These are phyloP conservation scores for Xiphophorus couchianus DNA, from an alignment of 2,113 vertebrate species.

Conservation along the genomic window DNA sequence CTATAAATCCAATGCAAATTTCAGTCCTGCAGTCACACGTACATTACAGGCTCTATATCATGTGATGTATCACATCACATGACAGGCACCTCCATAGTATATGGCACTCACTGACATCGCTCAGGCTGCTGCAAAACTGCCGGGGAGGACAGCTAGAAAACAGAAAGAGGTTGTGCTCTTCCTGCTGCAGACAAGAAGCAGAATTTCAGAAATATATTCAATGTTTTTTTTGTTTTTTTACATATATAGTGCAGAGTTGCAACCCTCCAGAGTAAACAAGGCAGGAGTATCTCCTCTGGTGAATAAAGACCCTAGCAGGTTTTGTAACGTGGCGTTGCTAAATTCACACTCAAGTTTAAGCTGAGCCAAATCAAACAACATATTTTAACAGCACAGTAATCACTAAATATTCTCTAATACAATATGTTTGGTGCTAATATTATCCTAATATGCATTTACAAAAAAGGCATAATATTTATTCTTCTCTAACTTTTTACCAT, in stretches of 20 bases:
- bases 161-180: constrained; percentile 16
- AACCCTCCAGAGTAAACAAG: background rate
- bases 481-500: too few species aligned
- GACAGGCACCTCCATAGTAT: background rate
- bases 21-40: background rate
- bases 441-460: too few species aligned
- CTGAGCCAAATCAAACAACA: too few species aligned
- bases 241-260: background rate
- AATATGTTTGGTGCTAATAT: too few species aligned
- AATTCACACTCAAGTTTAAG: too few species aligned
- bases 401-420: too few species aligned
- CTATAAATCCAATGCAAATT: background rate
- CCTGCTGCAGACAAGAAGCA: constrained; percentile 27
- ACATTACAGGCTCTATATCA: background rate
- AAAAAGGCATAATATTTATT: too few species aligned
- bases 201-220: constrained; percentile 18
- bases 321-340: constrained; percentile 1
- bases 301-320: constrained; percentile 15
- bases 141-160: constrained; percentile 17
- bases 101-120: background rate
- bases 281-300: background rate
- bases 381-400: too few species aligned
- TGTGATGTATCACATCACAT: constrained; percentile 1
- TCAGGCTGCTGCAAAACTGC: constrained; percentile 11
- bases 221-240: too few species aligned